phyloP scores from a whole-genome alignment of 2,113 vertebrate genomes.

The Microcebus ravelobensis region DNA sequence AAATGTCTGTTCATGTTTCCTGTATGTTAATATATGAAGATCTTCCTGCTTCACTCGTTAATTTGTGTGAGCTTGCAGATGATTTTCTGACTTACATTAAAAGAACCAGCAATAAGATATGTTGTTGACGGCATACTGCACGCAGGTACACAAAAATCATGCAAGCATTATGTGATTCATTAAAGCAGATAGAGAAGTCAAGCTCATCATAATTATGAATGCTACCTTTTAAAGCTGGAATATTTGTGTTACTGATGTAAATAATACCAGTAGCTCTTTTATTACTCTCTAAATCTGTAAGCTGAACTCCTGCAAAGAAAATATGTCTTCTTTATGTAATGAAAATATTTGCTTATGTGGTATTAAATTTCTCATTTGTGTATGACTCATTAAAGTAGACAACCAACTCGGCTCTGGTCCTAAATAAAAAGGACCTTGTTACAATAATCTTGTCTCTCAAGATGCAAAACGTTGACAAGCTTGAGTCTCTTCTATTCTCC shows the following conservation, averaged over 20 bases:
- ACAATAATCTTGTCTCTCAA: conserved; percentile 51
- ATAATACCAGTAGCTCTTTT: conserved; percentile 72
- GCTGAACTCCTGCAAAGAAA: conserved; percentile 70
- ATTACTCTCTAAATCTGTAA: conserved; percentile 75
- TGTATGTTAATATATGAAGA: conserved; percentile 52
- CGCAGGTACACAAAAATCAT: conserved; percentile 43
- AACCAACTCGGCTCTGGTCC: conserved; percentile 33
- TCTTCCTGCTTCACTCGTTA: conserved; percentile 52
- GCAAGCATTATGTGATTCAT: conserved; percentile 50
- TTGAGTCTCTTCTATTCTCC: conserved; percentile 25
- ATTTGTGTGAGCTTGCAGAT: conserved; percentile 55
- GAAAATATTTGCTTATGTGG: conserved; percentile 73
- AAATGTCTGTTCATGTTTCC: conserved; percentile 62
- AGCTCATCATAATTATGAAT: conserved; percentile 72
- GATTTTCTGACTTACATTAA: conserved; percentile 58
- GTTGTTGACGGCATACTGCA: not conserved
- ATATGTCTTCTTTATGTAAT: conserved; percentile 64
- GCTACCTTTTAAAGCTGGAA: conserved; percentile 71
- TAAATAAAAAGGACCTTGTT: conserved; percentile 67
- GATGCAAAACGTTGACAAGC: conserved; percentile 51
- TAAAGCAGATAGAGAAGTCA: conserved; percentile 64
- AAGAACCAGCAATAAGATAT: conserved; percentile 44
- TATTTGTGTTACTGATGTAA: conserved; percentile 72
- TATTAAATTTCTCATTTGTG: conserved; percentile 72
- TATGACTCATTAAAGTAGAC: conserved; percentile 66